Base-by-base conservation (phyloP, 2,888 invertebrate species). In the Drosophila eohydei region DNA sequence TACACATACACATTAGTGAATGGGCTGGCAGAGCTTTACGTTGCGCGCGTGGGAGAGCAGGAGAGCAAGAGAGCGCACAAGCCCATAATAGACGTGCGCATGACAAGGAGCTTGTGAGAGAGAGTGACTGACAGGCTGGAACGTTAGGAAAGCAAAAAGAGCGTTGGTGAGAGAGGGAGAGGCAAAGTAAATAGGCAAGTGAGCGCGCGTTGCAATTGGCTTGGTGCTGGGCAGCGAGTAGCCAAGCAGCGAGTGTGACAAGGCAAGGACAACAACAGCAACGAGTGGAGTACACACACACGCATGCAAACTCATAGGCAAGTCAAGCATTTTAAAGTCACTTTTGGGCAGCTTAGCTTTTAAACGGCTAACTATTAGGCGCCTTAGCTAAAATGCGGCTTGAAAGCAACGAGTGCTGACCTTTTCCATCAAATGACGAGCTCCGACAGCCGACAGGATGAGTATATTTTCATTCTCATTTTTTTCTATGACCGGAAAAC, bases 1-100 rank as follows among this genome's bases (percentile, higher is more conserved):
- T 77, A 80, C 80, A 66, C 80, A 74, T 80, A 80, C 71, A 80
- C 63, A 66, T 75, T 75, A 62, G 65, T 77, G 78, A 78, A 78
- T 78, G 76, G 65, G 46, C 60, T 56, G 54, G 3, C 32, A 73
- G 55, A 79, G 78, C 81, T 77, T 52, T 61, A 12, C 58, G 26
- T 32, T 1, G 38, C 28, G 36, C 8, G 57, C 26, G 57, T 26
- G 30, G 43, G 36, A 57, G 57, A 54, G 58, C 30, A 32, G 30
- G 56, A 34, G 46, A 54, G 58, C 30, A 32, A n/a, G 56, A 34
- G 46, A 46, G 73, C 60, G 67, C 41, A 32, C 26, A 56, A 56
- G 54, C 55, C 43, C 43, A 36, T n/a, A 0, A 0, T 0, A 38
- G 9, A 38, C 21, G 12, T 30, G 74, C 80, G 80, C 80, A 63